Base-by-base conservation (phyloP, 2,888 invertebrate genomes). In the Labia minor region DNA sequence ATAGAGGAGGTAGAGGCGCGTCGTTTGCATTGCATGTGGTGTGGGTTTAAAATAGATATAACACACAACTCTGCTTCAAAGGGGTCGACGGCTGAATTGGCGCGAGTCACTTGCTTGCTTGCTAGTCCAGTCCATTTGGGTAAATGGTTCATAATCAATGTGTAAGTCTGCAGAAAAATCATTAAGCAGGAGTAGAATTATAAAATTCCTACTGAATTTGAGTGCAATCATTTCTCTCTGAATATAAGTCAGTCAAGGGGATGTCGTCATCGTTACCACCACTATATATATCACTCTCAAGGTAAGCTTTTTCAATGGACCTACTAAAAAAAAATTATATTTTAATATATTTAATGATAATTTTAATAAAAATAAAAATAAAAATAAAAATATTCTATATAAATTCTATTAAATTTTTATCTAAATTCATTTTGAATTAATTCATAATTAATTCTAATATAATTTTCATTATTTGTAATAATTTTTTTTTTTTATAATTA, bases 1-100 rank as follows among this genome's bases (percentile, higher is more conserved):
- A 33, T 8, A 8, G 16, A 14, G n/a, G 14, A 49, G 49, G 49
- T 49, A 14, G 49, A n/a, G 49, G n/a, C 49, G 3, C n/a, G 14
- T 49, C 16, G 49, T 14, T 33, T 33, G 33, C 33, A 33, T n/a
- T 49, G n/a, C 49, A 49, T 49, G 2, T 4, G 6, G 14, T 49
- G 49, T 49, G 49, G 49, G 3, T 49, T 49, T 49, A 49, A 49
- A 49, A 49, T 49, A 49, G 49, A 49, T 16, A n/a, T 49, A 2
- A n/a, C n/a, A n/a, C n/a, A n/a, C n/a, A n/a, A n/a, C n/a, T 49
- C 16, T 11, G 49, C 49, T 49, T 16, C 16, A 16, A 49, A 11
- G 49, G 49, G 49, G 49, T 49, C 49, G 49, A 49, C 49, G 49
- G 49, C 49, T 49, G n/a, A 49, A 49, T 49, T 49, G 49, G 49